These are phyloP conservation scores for Arctopsyche grandis DNA, from an alignment of 1,140 invertebrate species.

Conservation along the genomic window DNA sequence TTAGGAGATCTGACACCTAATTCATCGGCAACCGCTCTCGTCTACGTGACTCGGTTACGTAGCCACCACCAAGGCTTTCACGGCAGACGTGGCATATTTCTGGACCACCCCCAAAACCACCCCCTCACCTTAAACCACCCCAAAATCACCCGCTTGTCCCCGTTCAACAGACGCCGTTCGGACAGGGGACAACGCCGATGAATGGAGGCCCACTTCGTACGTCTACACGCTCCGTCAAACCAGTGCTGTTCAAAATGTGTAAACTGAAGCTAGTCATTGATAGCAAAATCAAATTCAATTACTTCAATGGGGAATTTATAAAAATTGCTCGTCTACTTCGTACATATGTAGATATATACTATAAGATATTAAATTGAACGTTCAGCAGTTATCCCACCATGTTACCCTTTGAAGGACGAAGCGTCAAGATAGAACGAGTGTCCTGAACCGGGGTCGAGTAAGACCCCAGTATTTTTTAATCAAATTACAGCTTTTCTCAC, in stretches of 20 bases:
- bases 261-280: too few relatives aligned
- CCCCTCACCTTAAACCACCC: neutral
- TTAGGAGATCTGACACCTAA: slow-evolving; percentile 47
- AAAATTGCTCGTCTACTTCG: too few relatives aligned
- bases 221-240: neutral
- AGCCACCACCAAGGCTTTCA: slow-evolving; percentile 13
- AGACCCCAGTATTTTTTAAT: too few relatives aligned
- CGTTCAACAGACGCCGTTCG: neutral
- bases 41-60: slow-evolving; percentile 44
- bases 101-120: neutral
- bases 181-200: slow-evolving; percentile 31
- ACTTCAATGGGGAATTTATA: too few relatives aligned
- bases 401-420: too few relatives aligned
- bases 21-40: slow-evolving; percentile 45
- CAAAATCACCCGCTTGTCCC: neutral
- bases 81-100: slow-evolving; percentile 31
- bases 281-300: too few relatives aligned
- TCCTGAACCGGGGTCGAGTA: too few relatives aligned
- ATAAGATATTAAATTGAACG: too few relatives aligned
- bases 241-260: neutral
- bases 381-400: too few relatives aligned
- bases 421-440: too few relatives aligned
- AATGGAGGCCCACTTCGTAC: neutral
- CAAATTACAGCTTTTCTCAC: too few relatives aligned
- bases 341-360: too few relatives aligned